phyloP scores from a whole-genome alignment of 2,797 vertebrate genomes.

The Pempheris klunzingeri region DNA sequence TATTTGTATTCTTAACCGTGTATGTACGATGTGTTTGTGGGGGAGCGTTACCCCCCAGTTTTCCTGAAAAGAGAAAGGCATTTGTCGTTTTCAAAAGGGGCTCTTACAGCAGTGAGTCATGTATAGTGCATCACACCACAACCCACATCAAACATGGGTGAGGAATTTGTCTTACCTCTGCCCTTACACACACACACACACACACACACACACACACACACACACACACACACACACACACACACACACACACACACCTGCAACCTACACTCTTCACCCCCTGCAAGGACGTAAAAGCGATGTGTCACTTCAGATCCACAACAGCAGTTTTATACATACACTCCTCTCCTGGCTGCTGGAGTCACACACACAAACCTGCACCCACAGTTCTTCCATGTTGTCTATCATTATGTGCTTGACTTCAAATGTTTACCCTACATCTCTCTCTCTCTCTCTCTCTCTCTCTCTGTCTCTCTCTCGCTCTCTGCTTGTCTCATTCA shows the following conservation, averaged over 20 bases:
- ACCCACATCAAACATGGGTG: constrained; percentile 32
- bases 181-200: constrained; percentile 27
- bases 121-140: constrained; percentile 48
- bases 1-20: constrained; percentile 33
- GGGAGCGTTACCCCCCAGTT: neutral
- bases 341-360: constrained; percentile 2
- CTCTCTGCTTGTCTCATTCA: constrained; percentile 35
- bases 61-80: constrained; percentile 45
- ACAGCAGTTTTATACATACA: constrained; percentile 24
- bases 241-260: neutral
- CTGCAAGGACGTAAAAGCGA: constrained; percentile 51
- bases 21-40: neutral
- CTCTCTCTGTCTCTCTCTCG: constrained; percentile 8
- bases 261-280: constrained; percentile 14
- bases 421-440: constrained; percentile 36
- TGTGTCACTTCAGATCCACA: constrained; percentile 50
- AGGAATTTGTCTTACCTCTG: constrained; percentile 38
- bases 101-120: constrained; percentile 27
- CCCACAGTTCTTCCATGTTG: constrained; percentile 27
- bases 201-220: constrained; percentile 29
- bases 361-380: constrained; percentile 19
- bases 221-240: constrained; percentile 19
- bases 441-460: constrained; percentile 18
- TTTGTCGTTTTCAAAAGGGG: constrained; percentile 47
- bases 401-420: constrained; percentile 40